phyloP scores from a whole-genome alignment of 1,140 invertebrate species.

The Nasonia vitripennis region DNA sequence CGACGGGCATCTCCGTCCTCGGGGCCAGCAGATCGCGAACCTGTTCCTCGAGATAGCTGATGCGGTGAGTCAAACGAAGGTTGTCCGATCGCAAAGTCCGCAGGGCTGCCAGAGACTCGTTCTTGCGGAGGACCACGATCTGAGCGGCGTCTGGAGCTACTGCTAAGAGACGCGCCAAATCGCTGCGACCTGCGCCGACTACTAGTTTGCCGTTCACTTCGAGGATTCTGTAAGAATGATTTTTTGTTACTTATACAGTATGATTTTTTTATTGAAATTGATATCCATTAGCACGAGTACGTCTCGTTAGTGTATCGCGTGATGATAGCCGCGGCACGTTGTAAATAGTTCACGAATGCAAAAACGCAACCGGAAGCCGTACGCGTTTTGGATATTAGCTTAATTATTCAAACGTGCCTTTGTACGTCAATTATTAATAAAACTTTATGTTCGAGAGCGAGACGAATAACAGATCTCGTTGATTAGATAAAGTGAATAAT shows the following conservation, averaged over 20 bases:
- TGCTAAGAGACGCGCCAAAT: conserved; percentile 80
- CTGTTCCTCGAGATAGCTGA: conserved; percentile 92
- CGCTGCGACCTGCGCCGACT: conserved; percentile 81
- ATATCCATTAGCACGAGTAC: too few relatives aligned
- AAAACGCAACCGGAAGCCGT: too few relatives aligned
- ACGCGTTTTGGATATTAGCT: too few relatives aligned
- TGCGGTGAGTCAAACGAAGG: conserved; percentile 88
- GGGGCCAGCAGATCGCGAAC: conserved; percentile 81
- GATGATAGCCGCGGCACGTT: neutral
- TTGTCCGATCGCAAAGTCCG: conserved; percentile 84
- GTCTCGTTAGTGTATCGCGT: too few relatives aligned
- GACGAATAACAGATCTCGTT: too few relatives aligned
- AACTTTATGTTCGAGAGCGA: too few relatives aligned
- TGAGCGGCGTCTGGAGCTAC: conserved; percentile 76
- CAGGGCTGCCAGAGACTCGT: conserved; percentile 79
- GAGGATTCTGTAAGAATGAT: conserved; percentile 79
- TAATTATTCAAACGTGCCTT: too few relatives aligned
- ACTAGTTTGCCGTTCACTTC: conserved; percentile 90
- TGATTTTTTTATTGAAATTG: too few relatives aligned
- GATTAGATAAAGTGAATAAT: too few relatives aligned
- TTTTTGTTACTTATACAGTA: neutral
- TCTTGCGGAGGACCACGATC: conserved; percentile 72
- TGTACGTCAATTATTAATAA: too few relatives aligned
- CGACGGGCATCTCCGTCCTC: conserved; percentile 59
- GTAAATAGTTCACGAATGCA: neutral